These are phyloP conservation scores for Leptinotarsa tumamoca DNA, from an alignment of 2,888 invertebrate genomes.

Conservation along the genomic window DNA sequence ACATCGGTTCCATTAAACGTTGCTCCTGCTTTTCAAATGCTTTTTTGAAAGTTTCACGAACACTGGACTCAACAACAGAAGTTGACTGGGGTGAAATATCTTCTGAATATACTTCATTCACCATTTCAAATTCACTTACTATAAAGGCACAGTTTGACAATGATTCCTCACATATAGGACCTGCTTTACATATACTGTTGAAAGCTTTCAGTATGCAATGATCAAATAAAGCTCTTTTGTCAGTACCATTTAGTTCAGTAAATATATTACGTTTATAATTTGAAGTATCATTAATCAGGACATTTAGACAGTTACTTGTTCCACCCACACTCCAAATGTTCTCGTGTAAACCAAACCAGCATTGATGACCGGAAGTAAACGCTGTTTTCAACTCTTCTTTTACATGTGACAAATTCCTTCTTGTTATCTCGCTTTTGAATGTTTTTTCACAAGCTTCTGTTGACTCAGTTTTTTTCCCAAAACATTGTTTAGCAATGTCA, in stretches of 20 bases:
- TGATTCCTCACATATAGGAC: slow-evolving; percentile 97
- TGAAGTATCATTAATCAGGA: slow-evolving; percentile 84
- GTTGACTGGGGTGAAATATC: slow-evolving; percentile 60
- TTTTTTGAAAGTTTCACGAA: slow-evolving; percentile 78
- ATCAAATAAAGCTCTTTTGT: slow-evolving; percentile 75
- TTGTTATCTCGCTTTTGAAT: slow-evolving; percentile 54
- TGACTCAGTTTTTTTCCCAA: slow-evolving; percentile 59
- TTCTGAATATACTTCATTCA: slow-evolving; percentile 64
- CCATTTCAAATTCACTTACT: slow-evolving; percentile 82
- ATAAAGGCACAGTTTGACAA: slow-evolving; percentile 95
- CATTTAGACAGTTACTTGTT: slow-evolving; percentile 87
- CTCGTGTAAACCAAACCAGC: slow-evolving; percentile 65
- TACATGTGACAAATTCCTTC: slow-evolving; percentile 53
- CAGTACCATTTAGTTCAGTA: slow-evolving; percentile 63
- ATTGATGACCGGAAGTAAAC: slow-evolving; percentile 68
- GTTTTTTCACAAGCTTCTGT: slow-evolving; percentile 46
- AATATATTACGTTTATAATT: slow-evolving; percentile 75
- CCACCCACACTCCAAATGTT: slow-evolving; percentile 95
- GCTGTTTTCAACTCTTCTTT: slow-evolving; percentile 72
- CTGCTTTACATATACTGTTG: slow-evolving; percentile 86
- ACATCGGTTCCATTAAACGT: slow-evolving; percentile 96
- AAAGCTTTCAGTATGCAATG: slow-evolving; percentile 86
- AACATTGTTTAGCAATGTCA: slow-evolving; percentile 50
- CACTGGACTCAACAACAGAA: slow-evolving; percentile 51
- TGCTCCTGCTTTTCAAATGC: slow-evolving; percentile 92